These are phyloP conservation scores for Anoplopoma fimbria DNA, from an alignment of 2,113 vertebrate genomes.

Conservation along the genomic window DNA sequence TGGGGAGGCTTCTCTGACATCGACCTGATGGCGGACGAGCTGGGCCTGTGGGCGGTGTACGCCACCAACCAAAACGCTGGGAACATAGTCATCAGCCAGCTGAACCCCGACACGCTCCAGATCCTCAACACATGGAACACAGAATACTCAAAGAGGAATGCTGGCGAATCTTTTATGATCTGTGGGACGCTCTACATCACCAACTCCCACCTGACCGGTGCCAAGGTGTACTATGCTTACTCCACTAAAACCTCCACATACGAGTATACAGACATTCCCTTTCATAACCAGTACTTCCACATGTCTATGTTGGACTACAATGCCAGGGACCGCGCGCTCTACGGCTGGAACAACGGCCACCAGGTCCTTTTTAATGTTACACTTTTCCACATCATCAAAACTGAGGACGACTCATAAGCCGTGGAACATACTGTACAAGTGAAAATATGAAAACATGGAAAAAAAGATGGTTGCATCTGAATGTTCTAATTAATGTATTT, in stretches of 20 bases:
- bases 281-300: slow-evolving; percentile 99
- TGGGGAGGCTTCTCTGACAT: slow-evolving; percentile 99
- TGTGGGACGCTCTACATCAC: slow-evolving; percentile 98
- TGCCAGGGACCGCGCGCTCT: slow-evolving; percentile 93
- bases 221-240: slow-evolving; percentile 98
- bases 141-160: slow-evolving; percentile 97
- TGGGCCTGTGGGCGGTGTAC: slow-evolving; percentile 97
- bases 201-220: slow-evolving; percentile 97
- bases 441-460: neutral
- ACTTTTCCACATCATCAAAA: slow-evolving; percentile 98
- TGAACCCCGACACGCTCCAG: slow-evolving; percentile 93
- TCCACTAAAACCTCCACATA: slow-evolving; percentile 97
- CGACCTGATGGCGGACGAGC: slow-evolving; percentile 98
- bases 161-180: slow-evolving; percentile 99
- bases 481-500: slow-evolving; percentile 39
- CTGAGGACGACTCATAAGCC: slow-evolving; percentile 91
- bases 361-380: slow-evolving; percentile 99
- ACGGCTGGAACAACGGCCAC: slow-evolving; percentile 99
- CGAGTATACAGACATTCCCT: slow-evolving; percentile 98
- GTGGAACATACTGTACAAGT: neutral
- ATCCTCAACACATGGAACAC: slow-evolving; percentile 95
- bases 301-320: slow-evolving; percentile 99
- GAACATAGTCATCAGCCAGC: slow-evolving; percentile 95
- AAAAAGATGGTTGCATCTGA: slow-evolving; percentile 40
- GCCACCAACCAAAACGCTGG: slow-evolving; percentile 99